Evolutionary conservation across 2,888 invertebrate genomes (phyloP).

Genomic region (Drosophila macrospina): DNA sequence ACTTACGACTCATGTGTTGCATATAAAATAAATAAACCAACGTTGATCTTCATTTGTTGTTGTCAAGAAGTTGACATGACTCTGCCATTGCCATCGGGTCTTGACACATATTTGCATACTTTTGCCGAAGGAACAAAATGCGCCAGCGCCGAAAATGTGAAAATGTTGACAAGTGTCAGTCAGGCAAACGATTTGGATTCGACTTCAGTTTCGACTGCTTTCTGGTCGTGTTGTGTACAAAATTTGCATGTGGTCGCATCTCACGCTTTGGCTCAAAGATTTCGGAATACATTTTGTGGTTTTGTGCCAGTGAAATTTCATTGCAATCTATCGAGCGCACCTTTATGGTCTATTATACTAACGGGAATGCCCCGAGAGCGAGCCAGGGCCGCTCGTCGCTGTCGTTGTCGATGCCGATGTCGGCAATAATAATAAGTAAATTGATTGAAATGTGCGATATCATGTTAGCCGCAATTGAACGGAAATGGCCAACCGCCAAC

Average conservation of each 20-base stretch:
- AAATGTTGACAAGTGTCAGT: conserved; percentile 78
- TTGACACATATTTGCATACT: conserved; percentile 78
- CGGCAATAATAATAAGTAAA: conserved; percentile 73
- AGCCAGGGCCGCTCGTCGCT: background rate
- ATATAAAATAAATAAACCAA: conserved; percentile 77
- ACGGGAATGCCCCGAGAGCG: conserved; percentile 78
- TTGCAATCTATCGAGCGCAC: conserved; percentile 63
- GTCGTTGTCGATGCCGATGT: conserved; percentile 43
- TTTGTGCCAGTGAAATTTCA: conserved; percentile 56
- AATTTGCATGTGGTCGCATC: conserved; percentile 76
- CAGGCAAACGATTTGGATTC: conserved; percentile 58
- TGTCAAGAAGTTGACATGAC: conserved; percentile 75
- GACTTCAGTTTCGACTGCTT: background rate
- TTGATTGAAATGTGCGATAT: conserved; percentile 81
- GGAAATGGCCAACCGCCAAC: conserved; percentile 61
- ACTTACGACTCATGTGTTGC: conserved; percentile 47
- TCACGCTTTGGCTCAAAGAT: conserved; percentile 60
- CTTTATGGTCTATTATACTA: conserved; percentile 80
- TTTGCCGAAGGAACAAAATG: conserved; percentile 55
- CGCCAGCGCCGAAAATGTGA: conserved; percentile 52
- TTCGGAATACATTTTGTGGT: conserved; percentile 41
- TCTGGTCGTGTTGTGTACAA: conserved; percentile 39
- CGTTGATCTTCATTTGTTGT: conserved; percentile 79
- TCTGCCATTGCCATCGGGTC: conserved; percentile 62
- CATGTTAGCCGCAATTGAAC: conserved; percentile 71